Base-by-base conservation (phyloP, 2,797 vertebrate species). In the Xenentodon cancila region DNA sequence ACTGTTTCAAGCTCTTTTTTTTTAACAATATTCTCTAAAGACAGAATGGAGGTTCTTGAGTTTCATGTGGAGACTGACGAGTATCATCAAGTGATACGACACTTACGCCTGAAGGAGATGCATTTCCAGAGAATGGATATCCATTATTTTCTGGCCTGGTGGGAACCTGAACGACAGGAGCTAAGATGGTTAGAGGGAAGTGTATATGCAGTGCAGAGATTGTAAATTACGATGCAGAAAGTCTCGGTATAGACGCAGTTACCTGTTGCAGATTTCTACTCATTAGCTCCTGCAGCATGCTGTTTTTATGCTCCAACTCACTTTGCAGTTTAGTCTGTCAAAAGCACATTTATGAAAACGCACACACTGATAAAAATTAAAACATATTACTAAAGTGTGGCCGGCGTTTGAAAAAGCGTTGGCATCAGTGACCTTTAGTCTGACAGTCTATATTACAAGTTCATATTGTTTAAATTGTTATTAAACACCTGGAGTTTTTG, bases 231-330 rank as follows among this genome's bases (percentile, higher is more conserved):
- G 4, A 16, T 37, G 34, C 37, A 40, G 37, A 4, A 37, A 37
- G 34, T 37, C 34, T 37, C 34, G 5, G 34, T 12, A 37, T 1
- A 34, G 25, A 37, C 21, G 9, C 5, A 0, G 1, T 30, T 53
- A 98, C 96, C 95, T 97, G 94, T 21, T 95, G 92, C 11, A 89
- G 79, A 22, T 95, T 95, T 79, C 89, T 91, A 61, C 90, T 94
- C 89, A 93, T 92, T 52, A 96, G 88, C 73, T 94, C 95, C 81
- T 96, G 93, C 63, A 97, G 75, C 45, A 94, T 71, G 43, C 86
- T 89, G 55, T 93, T 94, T 84, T 92, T 96, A 76, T 94, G 94
- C 55, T 96, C 95, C 68, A 97, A 79, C 75, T 97, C 94, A 78
- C 88, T 84, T 81, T 97, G 94, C 66, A 96, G 77, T 69, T 95